Evolutionary conservation across 2,888 invertebrate species (phyloP), one percentile per base, ranked within the genome.

Genomic region (Chouioia cunea): DNA sequence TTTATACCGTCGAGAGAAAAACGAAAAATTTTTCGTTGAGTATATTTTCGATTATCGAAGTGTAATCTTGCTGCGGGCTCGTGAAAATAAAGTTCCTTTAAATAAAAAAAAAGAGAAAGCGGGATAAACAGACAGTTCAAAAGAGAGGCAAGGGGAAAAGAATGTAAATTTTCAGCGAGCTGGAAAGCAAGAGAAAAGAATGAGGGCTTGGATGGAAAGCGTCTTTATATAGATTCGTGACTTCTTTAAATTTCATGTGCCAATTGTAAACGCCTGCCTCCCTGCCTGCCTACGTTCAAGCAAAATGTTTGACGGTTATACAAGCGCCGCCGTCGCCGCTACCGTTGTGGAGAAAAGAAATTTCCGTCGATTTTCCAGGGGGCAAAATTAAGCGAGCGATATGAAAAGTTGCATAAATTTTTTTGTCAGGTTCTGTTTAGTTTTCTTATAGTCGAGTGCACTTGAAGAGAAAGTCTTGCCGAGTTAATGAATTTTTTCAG

Each of bases 91-190:
- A 69, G 63, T 22, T 44, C 60, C 16, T 43, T 36, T 10, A 36
- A 36, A 36, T 10, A 10, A 36, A 36, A 6, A 36, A 36, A 6
- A 84, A 84, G 84, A 83, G 82, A 83, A 84, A 84, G 81, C 83
- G 83, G 85, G 83, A 85, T 85, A 85, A 85, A 84, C 85, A 85
- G 85, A 85, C 84, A 84, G 85, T 82, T 83, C 79, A 78, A 78
- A 76, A 62, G 59, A 63, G 54, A 27, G 27, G n/a, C n/a, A 59
- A 62, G 70, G 77, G 27, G 23, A 23, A 36, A 36, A 12, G 36
- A 36, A 36, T 36, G 36, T 36, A 36, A 36, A 36, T 36, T 36
- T 36, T 12, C 36, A 36, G 36, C 36, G 4, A 36, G 36, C 27
- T 27, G 27, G 27, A 36, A 36, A 18, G 48, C 14, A 43, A 36